Evolutionary conservation across 2,888 invertebrate species (phyloP).

Genomic region (Drosophila macrospina): DNA sequence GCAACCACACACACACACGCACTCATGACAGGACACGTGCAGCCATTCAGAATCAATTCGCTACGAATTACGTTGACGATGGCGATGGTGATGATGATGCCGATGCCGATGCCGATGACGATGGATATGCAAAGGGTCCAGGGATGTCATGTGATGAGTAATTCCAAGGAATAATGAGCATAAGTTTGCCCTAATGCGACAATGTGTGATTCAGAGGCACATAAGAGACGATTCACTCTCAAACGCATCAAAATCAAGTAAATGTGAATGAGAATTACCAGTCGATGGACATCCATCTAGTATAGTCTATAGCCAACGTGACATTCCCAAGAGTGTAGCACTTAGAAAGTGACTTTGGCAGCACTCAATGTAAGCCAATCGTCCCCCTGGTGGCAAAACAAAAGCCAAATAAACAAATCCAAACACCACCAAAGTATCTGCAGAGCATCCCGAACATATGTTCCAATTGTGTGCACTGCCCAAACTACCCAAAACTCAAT

Average conservation of each 20-base stretch:
- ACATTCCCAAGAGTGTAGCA: constrained; percentile 43
- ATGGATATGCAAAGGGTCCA: constrained; percentile 23
- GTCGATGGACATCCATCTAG: constrained; percentile 7
- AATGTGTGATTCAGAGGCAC: constrained; percentile 64
- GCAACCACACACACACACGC: constrained; percentile 50
- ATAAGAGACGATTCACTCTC: constrained; percentile 53
- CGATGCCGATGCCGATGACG: constrained; percentile 15
- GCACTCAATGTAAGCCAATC: constrained; percentile 53
- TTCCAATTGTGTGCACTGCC: constrained; percentile 76
- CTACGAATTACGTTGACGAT: constrained; percentile 51
- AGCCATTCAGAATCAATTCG: constrained; percentile 82
- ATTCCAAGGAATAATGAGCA: constrained; percentile 62
- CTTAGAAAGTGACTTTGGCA: constrained; percentile 61
- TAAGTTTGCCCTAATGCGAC: constrained; percentile 55
- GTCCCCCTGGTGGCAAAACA: constrained; percentile 19
- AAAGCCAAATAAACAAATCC: constrained; percentile 37
- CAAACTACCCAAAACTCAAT: constrained; percentile 37
- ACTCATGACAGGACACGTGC: constrained; percentile 67
- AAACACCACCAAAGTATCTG: constrained; percentile 33
- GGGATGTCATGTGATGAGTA: constrained; percentile 37
- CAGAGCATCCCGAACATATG: constrained; percentile 71
- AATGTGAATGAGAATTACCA: constrained; percentile 17
- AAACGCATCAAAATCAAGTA: constrained; percentile 6
- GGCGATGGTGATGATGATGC: constrained; percentile 5
- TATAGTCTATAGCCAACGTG: constrained; percentile 1